Evolutionary conservation across 2,797 vertebrate genomes (phyloP), one percentile per base, ranked within the genome.

Genomic region (Brachymystax lenok): DNA sequence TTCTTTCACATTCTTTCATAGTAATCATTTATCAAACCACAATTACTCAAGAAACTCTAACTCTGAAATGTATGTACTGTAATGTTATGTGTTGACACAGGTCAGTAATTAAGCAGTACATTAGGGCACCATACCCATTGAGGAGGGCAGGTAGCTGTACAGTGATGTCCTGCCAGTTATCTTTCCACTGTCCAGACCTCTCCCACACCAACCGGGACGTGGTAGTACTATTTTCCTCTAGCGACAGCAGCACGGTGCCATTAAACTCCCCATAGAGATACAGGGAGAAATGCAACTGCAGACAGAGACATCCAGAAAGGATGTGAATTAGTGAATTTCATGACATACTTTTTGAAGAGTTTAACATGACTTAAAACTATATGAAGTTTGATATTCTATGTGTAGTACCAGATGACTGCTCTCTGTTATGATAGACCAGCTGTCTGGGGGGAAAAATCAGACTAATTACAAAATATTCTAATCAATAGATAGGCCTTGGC

Each of bases 241-340:
- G 80, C n/a, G 92, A 92, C 80, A 97, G 89, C 74, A 91, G 83
- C 80, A 98, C 59, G 0, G 96, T 95, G 28, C 96, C 96, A 63
- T 96, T 96, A 80, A 95, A 96, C 82, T 77, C 81, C 16, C 97
- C 96, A 74, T 91, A 93, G 35, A 97, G 54, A 79, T 96, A 95
- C 50, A 96, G 84, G 61, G 94, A 96, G 82, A 97, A 96, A 63
- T 86, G 94, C 84, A 97, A 82, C 96, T 97, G 79, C 30, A 88
- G 67, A 82, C 3, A 80, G 51, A 27, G 74, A 64, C 13, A 74
- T 14, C 33, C 28, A 13, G 46, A 52, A 27, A 50, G 50, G 30
- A 4, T 6, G 50, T 61, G 40, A 46, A 46, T 46, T 46, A 46
- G 40, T 46, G 40, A 46, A 46, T 46, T 46, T 46, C 40, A 46